Base-by-base conservation (phyloP, 2,113 vertebrate species). In the Micromys minutus region DNA sequence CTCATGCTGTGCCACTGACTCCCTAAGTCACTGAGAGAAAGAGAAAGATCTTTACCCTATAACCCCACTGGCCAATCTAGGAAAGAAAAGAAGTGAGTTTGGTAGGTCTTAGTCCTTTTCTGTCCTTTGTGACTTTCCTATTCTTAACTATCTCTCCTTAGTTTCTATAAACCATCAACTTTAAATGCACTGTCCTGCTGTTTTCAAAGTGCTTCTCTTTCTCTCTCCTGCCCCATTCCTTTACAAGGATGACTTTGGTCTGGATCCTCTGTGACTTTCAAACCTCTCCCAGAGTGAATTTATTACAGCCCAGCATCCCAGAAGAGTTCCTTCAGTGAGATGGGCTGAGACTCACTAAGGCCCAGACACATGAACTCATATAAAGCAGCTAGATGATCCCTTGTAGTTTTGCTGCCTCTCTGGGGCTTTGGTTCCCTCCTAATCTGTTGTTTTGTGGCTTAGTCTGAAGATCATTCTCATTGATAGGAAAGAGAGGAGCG, bases 391-490 rank as follows among this genome's bases (percentile, higher is more conserved):
- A 15, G 39, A 57, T 67, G 47, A 42, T 75, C 63, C 71, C 67
- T 92, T 84, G 76, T n/a, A 19, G 47, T 83, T 96, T 80, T 95
- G 85, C 74, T 93, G 55, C 75, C 69, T 95, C 79, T 97, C 85
- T 95, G 77, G 69, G 90, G 61, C 86, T 97, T 95, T 50, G 22
- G 21, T 77, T 89, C 79, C 87, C 69, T 90, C 91, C 83, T 87
- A 65, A 93, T 93, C 96, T 94, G 71, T 63, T 95, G 71, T 57
- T 95, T 63, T 71, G 75, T 88, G 93, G 67, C 88, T 96, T 80
- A 76, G 69, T 95, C 67, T 89, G 96, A 94, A 94, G 95, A 96
- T 89, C 72, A 45, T 96, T 95, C 77, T 85, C 92, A 47, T 36
- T 87, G 95, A 94, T 91, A 89, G 86, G 85, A 69, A 90, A 87